Evolutionary conservation across 2,888 invertebrate genomes (phyloP), one percentile per base, ranked within the genome.

Genomic region (Stramonita haemastoma): DNA sequence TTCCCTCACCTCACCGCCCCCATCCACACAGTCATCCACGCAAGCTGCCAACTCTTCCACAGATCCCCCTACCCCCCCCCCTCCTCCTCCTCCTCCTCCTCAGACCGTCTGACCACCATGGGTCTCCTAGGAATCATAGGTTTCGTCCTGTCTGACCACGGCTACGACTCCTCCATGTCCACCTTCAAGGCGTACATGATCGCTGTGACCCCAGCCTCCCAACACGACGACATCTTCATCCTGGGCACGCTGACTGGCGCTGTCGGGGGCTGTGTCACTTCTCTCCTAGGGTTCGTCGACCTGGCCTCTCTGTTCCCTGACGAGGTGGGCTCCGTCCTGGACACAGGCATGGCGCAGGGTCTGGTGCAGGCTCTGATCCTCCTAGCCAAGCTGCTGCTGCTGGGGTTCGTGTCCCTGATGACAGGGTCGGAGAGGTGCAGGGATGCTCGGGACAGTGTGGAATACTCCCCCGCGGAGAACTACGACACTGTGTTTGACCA

Each of bases 161-260:
- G 89, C 85, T 85, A 89, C 32, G 89, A 89, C 34, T 85, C 89
- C 13, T 84, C 84, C 85, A 73, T 84, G 36, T 85, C 85, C 89
- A 89, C 89, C 11, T 36, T 84, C 46, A 89, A 85, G 73, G 85
- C 77, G 26, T 89, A 89, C 84, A 84, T 89, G 73, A 66, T 89
- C 46, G 89, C 89, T 4, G 89, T 89, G 34, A 89, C 89, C 8
- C 85, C 84, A 0, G 34, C 89, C 46, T 89, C 85, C 17, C 89
- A 85, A 85, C 89, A 89, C 32, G 70, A 84, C 22, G 19, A 36
- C 15, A 29, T 89, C 56, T 29, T 89, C 46, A 85, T 89, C 13
- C 15, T 83, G 89, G 84, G 70, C 17, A 89, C 89, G 15, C 85
- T 89, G 34, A 19, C 22, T 8, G 89, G 89, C 15, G 89, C 89